Evolutionary conservation across 1,140 invertebrate species (phyloP).

Genomic region (Diorhabda elongata): DNA sequence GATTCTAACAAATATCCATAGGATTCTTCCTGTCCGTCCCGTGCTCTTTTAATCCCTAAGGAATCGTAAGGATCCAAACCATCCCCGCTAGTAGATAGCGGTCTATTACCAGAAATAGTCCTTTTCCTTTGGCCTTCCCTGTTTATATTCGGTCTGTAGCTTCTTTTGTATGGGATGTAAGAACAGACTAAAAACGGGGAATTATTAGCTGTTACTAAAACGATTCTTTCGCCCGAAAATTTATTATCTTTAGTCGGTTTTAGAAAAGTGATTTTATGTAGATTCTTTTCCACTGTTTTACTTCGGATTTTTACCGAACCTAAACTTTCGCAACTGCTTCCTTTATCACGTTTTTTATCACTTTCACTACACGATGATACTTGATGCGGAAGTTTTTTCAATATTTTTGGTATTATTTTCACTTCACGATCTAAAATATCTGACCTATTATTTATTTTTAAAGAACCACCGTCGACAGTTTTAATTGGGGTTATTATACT

Average conservation of each 20-base stretch:
- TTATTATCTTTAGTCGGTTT: conserved; percentile 57
- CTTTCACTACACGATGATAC: conserved; percentile 45
- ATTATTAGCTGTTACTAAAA: conserved; percentile 66
- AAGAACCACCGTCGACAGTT: conserved; percentile 20
- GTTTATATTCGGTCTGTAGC: conserved; percentile 66
- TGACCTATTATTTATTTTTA: conserved; percentile 18
- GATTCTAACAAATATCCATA: conserved; percentile 81
- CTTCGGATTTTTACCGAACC: conserved; percentile 41
- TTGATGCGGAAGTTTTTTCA: conserved; percentile 53
- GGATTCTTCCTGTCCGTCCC: conserved; percentile 84
- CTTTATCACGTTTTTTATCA: conserved; percentile 52
- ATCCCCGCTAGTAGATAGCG: conserved; percentile 79
- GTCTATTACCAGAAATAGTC: conserved; percentile 75
- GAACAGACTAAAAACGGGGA: conserved; percentile 80
- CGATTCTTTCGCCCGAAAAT: conserved; percentile 72
- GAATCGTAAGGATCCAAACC: conserved; percentile 80
- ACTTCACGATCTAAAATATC: conserved; percentile 17
- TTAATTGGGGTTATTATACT: conserved; percentile 55
- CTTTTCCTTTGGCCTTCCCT: conserved; percentile 73
- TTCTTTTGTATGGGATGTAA: conserved; percentile 73
- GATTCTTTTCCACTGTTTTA: conserved; percentile 43
- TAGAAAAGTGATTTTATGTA: conserved; percentile 56
- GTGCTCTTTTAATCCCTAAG: conserved; percentile 73
- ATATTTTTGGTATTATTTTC: conserved; percentile 29
- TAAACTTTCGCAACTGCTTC: conserved; percentile 71